phyloP scores from a whole-genome alignment of 2,797 vertebrate species.

The Cephalopachus bancanus region DNA sequence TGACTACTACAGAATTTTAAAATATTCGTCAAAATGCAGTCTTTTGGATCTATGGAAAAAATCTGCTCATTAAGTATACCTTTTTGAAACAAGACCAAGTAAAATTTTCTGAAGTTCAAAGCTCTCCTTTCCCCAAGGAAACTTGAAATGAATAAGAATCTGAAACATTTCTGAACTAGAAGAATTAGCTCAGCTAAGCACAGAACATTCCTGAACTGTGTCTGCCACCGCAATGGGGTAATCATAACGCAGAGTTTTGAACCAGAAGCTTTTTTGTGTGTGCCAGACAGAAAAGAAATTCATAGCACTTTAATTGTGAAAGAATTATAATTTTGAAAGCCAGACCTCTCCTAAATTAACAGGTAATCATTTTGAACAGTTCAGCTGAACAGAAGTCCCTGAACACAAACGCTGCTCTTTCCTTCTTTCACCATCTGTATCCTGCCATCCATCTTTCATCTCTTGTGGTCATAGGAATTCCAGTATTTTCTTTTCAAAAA shows the following conservation, averaged over 20 bases:
- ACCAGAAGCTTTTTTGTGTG: constrained; percentile 56
- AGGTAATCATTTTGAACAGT: constrained; percentile 60
- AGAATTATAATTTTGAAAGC: constrained; percentile 56
- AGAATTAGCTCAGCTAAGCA: constrained; percentile 71
- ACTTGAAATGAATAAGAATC: constrained; percentile 67
- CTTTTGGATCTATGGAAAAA: neutral
- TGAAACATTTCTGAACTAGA: constrained; percentile 74
- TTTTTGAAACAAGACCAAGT: constrained; percentile 65
- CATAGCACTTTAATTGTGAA: constrained; percentile 60
- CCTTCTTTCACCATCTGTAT: constrained; percentile 64
- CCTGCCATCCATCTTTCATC: constrained; percentile 72
- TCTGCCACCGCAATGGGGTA: constrained; percentile 57
- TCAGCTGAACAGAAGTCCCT: constrained; percentile 39
- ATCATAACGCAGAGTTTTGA: constrained; percentile 66
- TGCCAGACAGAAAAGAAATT: constrained; percentile 60
- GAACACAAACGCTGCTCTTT: neutral
- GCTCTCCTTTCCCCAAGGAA: constrained; percentile 62
- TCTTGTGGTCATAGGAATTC: constrained; percentile 65
- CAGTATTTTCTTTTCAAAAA: constrained; percentile 78
- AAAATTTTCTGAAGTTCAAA: constrained; percentile 72
- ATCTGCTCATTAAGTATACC: constrained; percentile 51
- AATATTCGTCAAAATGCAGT: constrained; percentile 53
- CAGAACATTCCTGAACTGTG: constrained; percentile 71
- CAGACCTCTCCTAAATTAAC: constrained; percentile 62
- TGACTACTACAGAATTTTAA: constrained; percentile 51